Base-by-base conservation (phyloP, 2,113 vertebrate species). In the Labeo catla region DNA sequence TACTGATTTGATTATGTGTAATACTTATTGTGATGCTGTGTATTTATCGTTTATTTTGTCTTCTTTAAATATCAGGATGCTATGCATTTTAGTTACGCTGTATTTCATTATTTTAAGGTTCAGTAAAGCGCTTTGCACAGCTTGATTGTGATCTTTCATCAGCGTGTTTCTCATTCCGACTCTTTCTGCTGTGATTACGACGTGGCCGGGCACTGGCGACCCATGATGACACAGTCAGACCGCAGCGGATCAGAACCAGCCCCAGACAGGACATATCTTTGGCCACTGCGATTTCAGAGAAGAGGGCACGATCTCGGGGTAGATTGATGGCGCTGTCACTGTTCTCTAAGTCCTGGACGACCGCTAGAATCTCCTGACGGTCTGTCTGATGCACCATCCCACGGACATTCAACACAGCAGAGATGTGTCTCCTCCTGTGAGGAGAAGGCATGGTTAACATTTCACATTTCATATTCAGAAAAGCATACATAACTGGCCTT, bases 341-440 rank as follows among this genome's bases (percentile, higher is more conserved):
- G 87, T 91, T 92, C 76, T 96, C 95, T 90, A 97, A 92, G 88
- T 97, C 96, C 88, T 93, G 93, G 72, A 97, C 92, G 1, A 97
- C 93, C 0, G 95, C 97, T 89, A 98, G 92, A 89, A 98, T 96
- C 94, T 95, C 96, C 34, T 97, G 97, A 0, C 97, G 95, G 28
- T 94, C 93, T 0, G 92, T 89, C 6, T 94, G 92, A 39, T 93
- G 93, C 88, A 94, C 95, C 89, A 97, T 94, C 9, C 97, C 97
- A 0, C 97, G 94, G 7, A 98, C 86, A 7, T 97, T 97, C 49
- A 98, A 91, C 72, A 98, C 91, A 28, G 96, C 95, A 0, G 96
- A 95, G 86, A 98, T 93, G 0, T 98, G 97, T 88, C 95, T 95
- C 87, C 94, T 94, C 92, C 97, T 98, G 92, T 0, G 7, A 87